These are phyloP conservation scores for Aleiodes leptofemur DNA, from an alignment of 2,888 invertebrate genomes.

Conservation along the genomic window DNA sequence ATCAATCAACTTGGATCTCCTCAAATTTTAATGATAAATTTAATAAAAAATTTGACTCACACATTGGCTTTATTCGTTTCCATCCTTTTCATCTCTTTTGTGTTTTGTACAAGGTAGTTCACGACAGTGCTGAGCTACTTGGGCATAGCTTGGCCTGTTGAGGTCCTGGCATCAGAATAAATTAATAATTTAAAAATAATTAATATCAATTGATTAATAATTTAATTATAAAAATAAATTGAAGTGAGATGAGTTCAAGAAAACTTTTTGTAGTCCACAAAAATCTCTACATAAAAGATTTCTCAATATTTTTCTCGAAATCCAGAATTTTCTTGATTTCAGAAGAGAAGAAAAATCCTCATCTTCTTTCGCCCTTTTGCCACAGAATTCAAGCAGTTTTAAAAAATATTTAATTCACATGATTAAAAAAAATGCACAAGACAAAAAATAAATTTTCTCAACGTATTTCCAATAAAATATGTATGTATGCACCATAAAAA, in stretches of 20 bases:
- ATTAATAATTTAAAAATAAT: slow-evolving; percentile 4
- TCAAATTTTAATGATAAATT: background rate
- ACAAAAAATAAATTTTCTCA: slow-evolving; percentile 5
- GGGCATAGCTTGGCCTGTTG: slow-evolving; percentile 74
- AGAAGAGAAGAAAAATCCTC: too few relatives aligned
- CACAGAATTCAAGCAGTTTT: slow-evolving; percentile 1
- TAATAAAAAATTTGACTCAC: slow-evolving; percentile 59
- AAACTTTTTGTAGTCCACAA: too few relatives aligned
- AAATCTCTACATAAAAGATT: too few relatives aligned
- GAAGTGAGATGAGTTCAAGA: too few relatives aligned
- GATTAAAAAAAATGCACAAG: slow-evolving; percentile 9
- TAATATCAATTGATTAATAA: background rate
- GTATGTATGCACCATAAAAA: slow-evolving; percentile 23
- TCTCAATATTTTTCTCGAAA: too few relatives aligned
- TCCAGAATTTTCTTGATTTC: background rate
- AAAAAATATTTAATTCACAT: slow-evolving; percentile 4
- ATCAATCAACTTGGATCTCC: too few relatives aligned
- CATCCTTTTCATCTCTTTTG: slow-evolving; percentile 72
- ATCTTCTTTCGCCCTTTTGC: background rate
- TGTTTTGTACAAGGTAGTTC: slow-evolving; percentile 74
- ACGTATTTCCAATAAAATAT: slow-evolving; percentile 15
- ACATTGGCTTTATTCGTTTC: slow-evolving; percentile 69
- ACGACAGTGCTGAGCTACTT: slow-evolving; percentile 75
- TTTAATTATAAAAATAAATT: background rate
- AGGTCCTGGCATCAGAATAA: slow-evolving; percentile 64